Evolutionary conservation across 2,888 invertebrate genomes (phyloP), one percentile per base, ranked within the genome.

Genomic region (Corbicula japonica): DNA sequence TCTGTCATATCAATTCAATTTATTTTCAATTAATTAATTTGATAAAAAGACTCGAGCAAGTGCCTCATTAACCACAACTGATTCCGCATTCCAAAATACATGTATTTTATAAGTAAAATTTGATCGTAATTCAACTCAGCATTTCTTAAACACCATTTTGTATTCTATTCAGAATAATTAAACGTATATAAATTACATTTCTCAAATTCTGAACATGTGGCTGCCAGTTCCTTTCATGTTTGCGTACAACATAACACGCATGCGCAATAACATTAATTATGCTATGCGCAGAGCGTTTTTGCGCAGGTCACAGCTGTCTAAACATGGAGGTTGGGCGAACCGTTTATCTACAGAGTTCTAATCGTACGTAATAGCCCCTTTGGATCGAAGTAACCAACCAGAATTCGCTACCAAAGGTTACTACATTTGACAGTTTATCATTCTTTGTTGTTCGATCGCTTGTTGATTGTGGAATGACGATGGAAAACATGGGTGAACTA

Each of bases 401-500:
- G 89, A 89, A 87, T 88, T 87, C 88, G 89, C 87, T 88, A 90
- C 85, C 90, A 91, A 89, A 90, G 90, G 91, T 90, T 90, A 91
- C 88, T 84, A 83, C 87, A 89, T 89, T 87, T 91, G 90, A 90
- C 91, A 90, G 89, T 90, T 89, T 89, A 90, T 90, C 89, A 90
- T 90, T 90, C 88, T 90, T 89, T 88, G 88, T 88, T 88, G 89
- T 91, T 91, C 89, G 91, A 91, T 91, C 91, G 89, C 86, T 89
- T 89, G 87, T 90, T 90, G 88, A 89, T 91, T 90, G 86, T 86
- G 91, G 92, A 91, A 91, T 92, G 92, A 94, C 93, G 91, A 94
- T 93, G 93, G 94, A 93, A 91, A 93, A 92, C 91, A 93, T 93
- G 91, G 93, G 92, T 85, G 93, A 93, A 89, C 88, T 93, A 87